Base-by-base conservation (phyloP, 1,140 invertebrate genomes). In the Procambarus virginalis region DNA sequence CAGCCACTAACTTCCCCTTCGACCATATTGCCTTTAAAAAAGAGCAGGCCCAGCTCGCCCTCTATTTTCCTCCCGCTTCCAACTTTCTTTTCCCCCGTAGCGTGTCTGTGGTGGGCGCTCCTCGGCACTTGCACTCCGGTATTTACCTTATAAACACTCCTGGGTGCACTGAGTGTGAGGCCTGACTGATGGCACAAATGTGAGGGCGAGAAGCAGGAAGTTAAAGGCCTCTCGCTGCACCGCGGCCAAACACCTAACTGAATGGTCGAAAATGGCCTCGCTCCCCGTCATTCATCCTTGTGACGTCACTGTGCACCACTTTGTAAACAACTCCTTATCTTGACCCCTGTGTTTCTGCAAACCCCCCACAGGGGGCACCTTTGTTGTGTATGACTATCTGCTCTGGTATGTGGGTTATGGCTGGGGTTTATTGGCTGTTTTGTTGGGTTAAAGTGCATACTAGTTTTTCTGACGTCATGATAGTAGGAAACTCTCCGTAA, bases 11-110 rank as follows among this genome's bases (percentile, higher is more conserved):
- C 34, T 34, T 34, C 34, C 79, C 34, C 51, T n/a, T 58, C 79
- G 51, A 81, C 79, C 79, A 81, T 81, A 81, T 81, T 81, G 79
- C 79, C 79, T 81, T 81, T 60, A 81, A 81, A 81, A 81, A 64
- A 10, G 8, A 20, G 55, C 46, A 10, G 12, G n/a, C 20, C 51
- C 2, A 14, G 5, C 79, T 81, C 51, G 60, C 6, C 51, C 51
- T 22, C 14, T 81, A 81, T 60, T 81, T 81, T 81, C 79, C 34
- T 34, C 34, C 34, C 34, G 45, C 79, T 81, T 60, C 20, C 14
- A 34, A 55, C n/a, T 34, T 58, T 58, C 55, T 4, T 81, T 3
- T 4, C 3, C 49, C 5, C 2, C n/a, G 0, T 3, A n/a, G 2
- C 34, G 3, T 34, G 4, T 2, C 1, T 20, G 2, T 6, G 49